Evolutionary conservation across 2,888 invertebrate genomes (phyloP), one percentile per base, ranked within the genome.

Genomic region (Ptychoptera albimana): DNA sequence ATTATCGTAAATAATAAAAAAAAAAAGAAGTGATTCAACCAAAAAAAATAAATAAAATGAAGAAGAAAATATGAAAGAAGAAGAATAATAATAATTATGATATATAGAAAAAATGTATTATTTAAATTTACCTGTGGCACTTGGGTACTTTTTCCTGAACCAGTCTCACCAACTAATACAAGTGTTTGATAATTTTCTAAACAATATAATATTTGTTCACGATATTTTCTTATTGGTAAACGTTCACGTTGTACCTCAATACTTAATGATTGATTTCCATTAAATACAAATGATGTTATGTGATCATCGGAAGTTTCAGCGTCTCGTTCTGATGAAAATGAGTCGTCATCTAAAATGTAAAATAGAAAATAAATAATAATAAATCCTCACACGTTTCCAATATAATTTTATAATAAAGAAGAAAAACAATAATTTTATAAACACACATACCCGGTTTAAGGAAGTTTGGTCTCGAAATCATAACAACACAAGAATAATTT

Each of bases 141-240:
- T 70, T 94, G 94, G 0, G 94, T 96, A 58, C 92, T 92, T 66
- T 97, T 91, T 32, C 96, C 94, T 54, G 86, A 88, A 23, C 97
- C 97, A 2, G 96, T 94, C 62, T 98, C 96, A 2, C 97, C 97
- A 37, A 86, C 77, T 45, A 88, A 67, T 43, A 98, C 77, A 39
- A 96, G 67, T 0, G 87, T 85, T 63, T 94, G 93, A 65, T 82
- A 82, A 50, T 82, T 82, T 63, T 98, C 93, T 54, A 96, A 64
- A 49, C 89, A 69, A 62, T 92, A 94, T 42, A 97, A 68, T 43
- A 97, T 85, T 54, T 94, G 86, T 58, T 80, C 83, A 46, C 83
- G 72, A 53, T 84, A 79, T 60, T 84, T 81, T 58, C 81, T 88
- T 49, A 94, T 88, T 1, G 94, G 94, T 45, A 96, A 67, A 55